phyloP scores from a whole-genome alignment of 92 coral and sea anemone species.

The Meandrina meandrites region DNA sequence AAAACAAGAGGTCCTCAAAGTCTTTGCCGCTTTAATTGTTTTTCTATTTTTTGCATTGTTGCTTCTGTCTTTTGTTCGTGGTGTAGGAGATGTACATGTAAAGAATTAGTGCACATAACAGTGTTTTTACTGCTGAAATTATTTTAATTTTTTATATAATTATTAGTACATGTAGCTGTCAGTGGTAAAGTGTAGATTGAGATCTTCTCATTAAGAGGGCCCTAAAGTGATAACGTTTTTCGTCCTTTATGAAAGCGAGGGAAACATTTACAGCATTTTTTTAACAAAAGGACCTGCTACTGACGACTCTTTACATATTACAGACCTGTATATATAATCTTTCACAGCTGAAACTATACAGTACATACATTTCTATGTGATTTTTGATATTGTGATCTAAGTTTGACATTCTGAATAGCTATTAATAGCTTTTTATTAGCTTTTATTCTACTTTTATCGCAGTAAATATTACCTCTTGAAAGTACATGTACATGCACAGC shows the following conservation, averaged over 20 bases:
- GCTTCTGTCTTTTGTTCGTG: slow-evolving; percentile 19
- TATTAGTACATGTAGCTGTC: background rate
- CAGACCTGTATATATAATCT: background rate
- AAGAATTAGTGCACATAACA: background rate
- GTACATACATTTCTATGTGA: background rate
- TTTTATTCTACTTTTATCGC: too few relatives aligned
- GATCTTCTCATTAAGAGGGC: background rate
- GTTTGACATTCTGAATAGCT: too few relatives aligned
- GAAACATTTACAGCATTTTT: too few relatives aligned
- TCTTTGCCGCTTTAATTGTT: background rate
- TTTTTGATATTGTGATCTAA: background rate
- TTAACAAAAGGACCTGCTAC: background rate
- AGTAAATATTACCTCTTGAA: too few relatives aligned
- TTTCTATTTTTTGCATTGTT: background rate
- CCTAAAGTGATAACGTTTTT: background rate
- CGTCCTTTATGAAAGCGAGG: background rate
- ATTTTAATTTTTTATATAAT: slow-evolving; percentile 10
- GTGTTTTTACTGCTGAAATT: slow-evolving; percentile 12
- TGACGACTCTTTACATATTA: background rate
- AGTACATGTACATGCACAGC: too few relatives aligned
- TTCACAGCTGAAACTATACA: background rate
- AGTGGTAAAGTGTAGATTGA: background rate
- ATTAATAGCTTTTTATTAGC: too few relatives aligned
- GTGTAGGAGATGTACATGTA: background rate
- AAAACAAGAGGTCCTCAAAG: slow-evolving; percentile 2